Percentiles rank a stretch among this genome's conserved stretches.
These are phyloP conservation scores for Burhinus oedicnemus DNA, from an alignment of 2,113 vertebrate genomes.

Conservation along the genomic window DNA sequence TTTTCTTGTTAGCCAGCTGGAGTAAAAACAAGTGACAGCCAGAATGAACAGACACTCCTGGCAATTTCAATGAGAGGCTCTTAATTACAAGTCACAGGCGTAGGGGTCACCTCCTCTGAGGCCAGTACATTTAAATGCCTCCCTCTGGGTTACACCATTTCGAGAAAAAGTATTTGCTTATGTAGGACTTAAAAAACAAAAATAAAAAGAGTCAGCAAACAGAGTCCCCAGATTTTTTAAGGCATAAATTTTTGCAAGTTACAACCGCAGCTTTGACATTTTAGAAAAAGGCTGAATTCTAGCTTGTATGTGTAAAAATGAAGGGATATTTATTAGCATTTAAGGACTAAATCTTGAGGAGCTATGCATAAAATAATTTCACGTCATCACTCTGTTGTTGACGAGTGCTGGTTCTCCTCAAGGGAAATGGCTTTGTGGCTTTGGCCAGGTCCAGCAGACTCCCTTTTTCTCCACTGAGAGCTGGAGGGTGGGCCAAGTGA, in stretches of 20 bases:
- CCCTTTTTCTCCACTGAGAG: background rate
- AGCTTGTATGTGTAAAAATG: background rate
- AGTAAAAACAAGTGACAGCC: background rate
- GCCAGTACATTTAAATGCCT: background rate
- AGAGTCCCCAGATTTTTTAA: background rate
- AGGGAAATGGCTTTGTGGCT: background rate
- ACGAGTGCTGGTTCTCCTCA: background rate
- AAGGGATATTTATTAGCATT: background rate
- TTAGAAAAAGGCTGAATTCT: background rate
- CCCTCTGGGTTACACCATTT: background rate
- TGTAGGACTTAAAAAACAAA: background rate
- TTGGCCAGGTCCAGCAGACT: background rate
- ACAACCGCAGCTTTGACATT: background rate
- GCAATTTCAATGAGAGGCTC: constrained; percentile 4
- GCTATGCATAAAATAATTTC: background rate
- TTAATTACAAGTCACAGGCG: constrained; percentile 37
- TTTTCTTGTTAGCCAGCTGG: constrained; percentile 16
- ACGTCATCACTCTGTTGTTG: background rate
- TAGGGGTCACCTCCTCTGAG: constrained; percentile 3
- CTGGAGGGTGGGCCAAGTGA: background rate
- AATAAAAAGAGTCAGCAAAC: background rate
- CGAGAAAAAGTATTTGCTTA: background rate
- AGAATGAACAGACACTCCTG: constrained; percentile 18
- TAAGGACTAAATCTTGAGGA: background rate
- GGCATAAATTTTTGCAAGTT: background rate